A percentile compares a stretch with the other conserved stretches of the same genome.
These are phyloP conservation scores for Formica aserva DNA, from an alignment of 2,888 invertebrate genomes.

Conservation along the genomic window DNA sequence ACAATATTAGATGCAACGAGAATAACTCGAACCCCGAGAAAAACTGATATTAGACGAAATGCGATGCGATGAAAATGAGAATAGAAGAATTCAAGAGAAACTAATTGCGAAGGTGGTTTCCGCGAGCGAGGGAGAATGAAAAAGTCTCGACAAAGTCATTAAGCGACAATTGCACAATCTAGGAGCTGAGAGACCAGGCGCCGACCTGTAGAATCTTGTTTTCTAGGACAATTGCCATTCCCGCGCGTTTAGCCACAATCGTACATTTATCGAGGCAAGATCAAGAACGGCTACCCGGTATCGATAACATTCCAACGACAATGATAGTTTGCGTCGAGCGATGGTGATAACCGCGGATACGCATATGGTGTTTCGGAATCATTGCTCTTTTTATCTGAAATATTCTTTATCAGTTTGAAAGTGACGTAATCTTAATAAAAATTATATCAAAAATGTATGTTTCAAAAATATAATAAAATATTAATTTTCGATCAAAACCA, in stretches of 20 bases:
- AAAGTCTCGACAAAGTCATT: conserved; percentile 60
- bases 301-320: conserved; percentile 70
- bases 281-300: conserved; percentile 71
- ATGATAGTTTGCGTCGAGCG: conserved; percentile 36
- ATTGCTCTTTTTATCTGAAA: background rate
- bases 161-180: conserved; percentile 66
- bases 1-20: background rate
- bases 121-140: conserved; percentile 50
- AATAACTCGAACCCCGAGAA: background rate
- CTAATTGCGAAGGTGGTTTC: conserved; percentile 26
- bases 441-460: background rate
- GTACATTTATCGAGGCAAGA: conserved; percentile 67
- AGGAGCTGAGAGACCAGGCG: conserved; percentile 48
- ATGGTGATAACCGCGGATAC: background rate
- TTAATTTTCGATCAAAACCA: too few species aligned
- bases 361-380: background rate
- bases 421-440: background rate
- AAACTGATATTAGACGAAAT: background rate
- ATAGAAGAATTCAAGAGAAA: background rate
- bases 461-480: background rate
- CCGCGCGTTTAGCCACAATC: conserved; percentile 58
- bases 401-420: background rate
- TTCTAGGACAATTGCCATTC: conserved; percentile 74
- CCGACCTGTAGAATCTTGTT: conserved; percentile 73
- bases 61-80: background rate